These are phyloP conservation scores for Ascaphus truei DNA, from an alignment of 2,113 vertebrate species.

Conservation along the genomic window DNA sequence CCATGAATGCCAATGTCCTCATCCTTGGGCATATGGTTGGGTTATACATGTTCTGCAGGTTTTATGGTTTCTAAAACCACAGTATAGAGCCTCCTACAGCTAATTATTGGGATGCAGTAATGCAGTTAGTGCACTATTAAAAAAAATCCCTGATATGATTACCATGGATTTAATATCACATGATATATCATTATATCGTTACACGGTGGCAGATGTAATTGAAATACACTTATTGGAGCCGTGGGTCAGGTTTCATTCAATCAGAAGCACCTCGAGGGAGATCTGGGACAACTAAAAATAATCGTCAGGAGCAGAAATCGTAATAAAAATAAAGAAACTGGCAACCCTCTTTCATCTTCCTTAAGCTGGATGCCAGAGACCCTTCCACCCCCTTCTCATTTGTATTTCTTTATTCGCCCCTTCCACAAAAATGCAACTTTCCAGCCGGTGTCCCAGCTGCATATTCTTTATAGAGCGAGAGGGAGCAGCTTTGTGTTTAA, in stretches of 20 bases:
- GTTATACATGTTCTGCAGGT: background rate
- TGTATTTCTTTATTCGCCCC: no score
- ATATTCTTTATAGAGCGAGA: no score
- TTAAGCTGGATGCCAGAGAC: background rate
- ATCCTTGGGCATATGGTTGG: no score
- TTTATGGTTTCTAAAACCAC: background rate
- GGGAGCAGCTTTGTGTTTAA: no score
- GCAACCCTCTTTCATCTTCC: slow-evolving; percentile 20
- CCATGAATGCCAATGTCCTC: no score
- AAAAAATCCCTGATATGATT: slow-evolving; percentile 85
- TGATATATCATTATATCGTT: slow-evolving; percentile 98
- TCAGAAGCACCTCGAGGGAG: slow-evolving; percentile 75
- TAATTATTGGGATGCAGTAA: slow-evolving; percentile 81
- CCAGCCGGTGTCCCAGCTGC: no score
- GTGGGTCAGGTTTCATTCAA: slow-evolving; percentile 86
- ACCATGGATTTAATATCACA: slow-evolving; percentile 97
- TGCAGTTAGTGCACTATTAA: slow-evolving; percentile 77
- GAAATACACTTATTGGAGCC: slow-evolving; percentile 99
- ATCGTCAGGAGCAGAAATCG: slow-evolving; percentile 59
- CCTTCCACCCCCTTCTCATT: no score
- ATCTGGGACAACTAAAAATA: slow-evolving; percentile 59
- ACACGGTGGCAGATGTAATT: slow-evolving; percentile 98
- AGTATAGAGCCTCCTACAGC: slow-evolving; percentile 56
- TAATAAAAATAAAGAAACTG: slow-evolving; percentile 69
- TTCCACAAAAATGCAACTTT: no score